Conservation (phyloP, 1,140 invertebrate species). For the Trichonephila inaurata region DNA sequence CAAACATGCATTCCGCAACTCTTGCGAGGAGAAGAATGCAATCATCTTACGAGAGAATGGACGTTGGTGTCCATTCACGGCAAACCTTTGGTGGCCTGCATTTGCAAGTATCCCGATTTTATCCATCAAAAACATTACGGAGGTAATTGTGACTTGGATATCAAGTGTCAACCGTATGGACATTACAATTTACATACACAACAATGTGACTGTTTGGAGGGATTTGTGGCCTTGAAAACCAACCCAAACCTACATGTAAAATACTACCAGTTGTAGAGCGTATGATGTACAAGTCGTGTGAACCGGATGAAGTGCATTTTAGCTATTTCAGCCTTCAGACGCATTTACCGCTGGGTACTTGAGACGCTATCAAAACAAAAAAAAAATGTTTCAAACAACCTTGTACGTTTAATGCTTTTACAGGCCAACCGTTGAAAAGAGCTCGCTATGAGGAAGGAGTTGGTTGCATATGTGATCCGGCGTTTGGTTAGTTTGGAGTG, state of each 20-base stretch:
- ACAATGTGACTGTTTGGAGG: background rate
- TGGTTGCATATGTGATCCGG: too few relatives aligned
- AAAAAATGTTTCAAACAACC: conserved; percentile 21
- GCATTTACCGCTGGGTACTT: background rate
- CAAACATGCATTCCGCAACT: too few relatives aligned
- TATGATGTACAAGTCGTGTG: background rate
- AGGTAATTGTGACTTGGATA: background rate
- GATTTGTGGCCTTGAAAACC: background rate
- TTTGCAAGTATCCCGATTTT: background rate
- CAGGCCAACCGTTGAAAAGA: too few relatives aligned
- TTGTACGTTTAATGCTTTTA: conserved; percentile 12
- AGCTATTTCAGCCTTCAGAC: background rate
- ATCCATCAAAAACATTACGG: conserved; percentile 7
- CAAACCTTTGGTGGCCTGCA: background rate
- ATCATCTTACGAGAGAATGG: background rate
- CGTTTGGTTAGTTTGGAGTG: too few relatives aligned
- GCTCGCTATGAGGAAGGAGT: too few relatives aligned
- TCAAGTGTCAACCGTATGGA: background rate
- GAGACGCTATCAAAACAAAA: background rate
- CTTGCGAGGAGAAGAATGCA: background rate
- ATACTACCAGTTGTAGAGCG: background rate
- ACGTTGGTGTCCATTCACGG: background rate
- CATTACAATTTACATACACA: background rate
- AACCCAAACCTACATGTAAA: background rate
- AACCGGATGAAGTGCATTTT: too few relatives aligned